These are phyloP conservation scores for Drosophila rellima DNA, from an alignment of 2,888 invertebrate species.

Conservation along the genomic window DNA sequence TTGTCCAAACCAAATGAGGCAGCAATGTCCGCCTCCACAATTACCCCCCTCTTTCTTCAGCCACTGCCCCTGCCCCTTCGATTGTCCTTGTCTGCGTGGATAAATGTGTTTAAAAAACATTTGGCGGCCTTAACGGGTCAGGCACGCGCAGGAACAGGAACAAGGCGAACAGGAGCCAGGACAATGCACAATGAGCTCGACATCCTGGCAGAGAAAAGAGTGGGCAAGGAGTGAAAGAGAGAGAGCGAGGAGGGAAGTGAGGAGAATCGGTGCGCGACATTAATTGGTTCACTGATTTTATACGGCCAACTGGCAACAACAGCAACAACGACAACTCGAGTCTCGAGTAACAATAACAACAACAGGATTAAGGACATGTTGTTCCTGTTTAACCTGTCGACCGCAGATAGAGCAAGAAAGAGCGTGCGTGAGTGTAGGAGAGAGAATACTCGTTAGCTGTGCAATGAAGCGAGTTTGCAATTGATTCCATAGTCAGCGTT, in stretches of 20 bases:
- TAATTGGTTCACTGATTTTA: slow-evolving; percentile 80
- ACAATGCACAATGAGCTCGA: slow-evolving; percentile 71
- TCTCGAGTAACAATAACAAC: slow-evolving; percentile 2
- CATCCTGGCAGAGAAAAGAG: slow-evolving; percentile 56
- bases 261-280: slow-evolving; percentile 54
- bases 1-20: slow-evolving; percentile 51
- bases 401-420: slow-evolving; percentile 33
- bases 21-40: slow-evolving; percentile 7
- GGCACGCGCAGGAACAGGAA: slow-evolving; percentile 60
- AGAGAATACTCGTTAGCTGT: not conserved
- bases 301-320: slow-evolving; percentile 45
- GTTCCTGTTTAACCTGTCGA: slow-evolving; percentile 66
- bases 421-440: not conserved
- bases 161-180: slow-evolving; percentile 14
- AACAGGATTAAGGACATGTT: slow-evolving; percentile 26
- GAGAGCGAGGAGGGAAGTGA: not conserved
- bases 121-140: slow-evolving; percentile 59
- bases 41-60: not conserved
- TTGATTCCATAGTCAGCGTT: slow-evolving; percentile 28
- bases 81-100: slow-evolving; percentile 14
- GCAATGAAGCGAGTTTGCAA: slow-evolving; percentile 32
- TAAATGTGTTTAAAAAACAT: slow-evolving; percentile 73
- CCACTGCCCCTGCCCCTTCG: not conserved
- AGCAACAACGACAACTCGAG: not conserved
- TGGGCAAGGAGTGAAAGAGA: not conserved